phyloP scores from a whole-genome alignment of 2,888 invertebrate genomes.

The Chromoteleia sp. region DNA sequence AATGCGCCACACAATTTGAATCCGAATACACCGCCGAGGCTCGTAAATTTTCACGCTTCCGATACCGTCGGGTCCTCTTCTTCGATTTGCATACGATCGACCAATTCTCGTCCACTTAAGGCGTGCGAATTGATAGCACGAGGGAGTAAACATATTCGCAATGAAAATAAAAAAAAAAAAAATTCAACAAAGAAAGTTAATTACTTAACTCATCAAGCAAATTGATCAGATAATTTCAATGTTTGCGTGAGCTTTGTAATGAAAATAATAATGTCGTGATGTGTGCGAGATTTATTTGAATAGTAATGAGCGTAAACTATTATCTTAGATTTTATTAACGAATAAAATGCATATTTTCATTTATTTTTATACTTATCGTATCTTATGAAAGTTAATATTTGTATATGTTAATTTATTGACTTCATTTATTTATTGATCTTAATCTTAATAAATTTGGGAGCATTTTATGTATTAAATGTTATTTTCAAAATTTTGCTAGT shows the following conservation, averaged over 20 bases:
- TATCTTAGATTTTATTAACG: not conserved
- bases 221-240: conserved; percentile 66
- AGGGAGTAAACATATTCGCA: conserved; percentile 41
- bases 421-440: no score
- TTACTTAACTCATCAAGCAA: conserved; percentile 70
- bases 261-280: conserved; percentile 32
- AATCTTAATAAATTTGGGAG: no score
- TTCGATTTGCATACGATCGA: conserved; percentile 67
- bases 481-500: no score
- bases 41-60: conserved; percentile 72
- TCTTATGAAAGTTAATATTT: no score
- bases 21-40: conserved; percentile 73
- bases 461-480: no score
- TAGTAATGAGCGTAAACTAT: not conserved
- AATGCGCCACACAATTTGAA: conserved; percentile 71
- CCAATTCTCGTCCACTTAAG: conserved; percentile 65
- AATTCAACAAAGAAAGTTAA: conserved; percentile 54
- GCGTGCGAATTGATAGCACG: conserved; percentile 54
- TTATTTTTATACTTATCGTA: no score
- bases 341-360: no score
- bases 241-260: conserved; percentile 48
- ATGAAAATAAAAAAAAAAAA: conserved; percentile 15
- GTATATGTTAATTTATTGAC: no score
- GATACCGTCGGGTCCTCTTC: conserved; percentile 67
- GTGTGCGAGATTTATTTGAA: conserved; percentile 45